Conservation (phyloP, 2,888 invertebrate species). For the Sinhomidia bicolor region DNA sequence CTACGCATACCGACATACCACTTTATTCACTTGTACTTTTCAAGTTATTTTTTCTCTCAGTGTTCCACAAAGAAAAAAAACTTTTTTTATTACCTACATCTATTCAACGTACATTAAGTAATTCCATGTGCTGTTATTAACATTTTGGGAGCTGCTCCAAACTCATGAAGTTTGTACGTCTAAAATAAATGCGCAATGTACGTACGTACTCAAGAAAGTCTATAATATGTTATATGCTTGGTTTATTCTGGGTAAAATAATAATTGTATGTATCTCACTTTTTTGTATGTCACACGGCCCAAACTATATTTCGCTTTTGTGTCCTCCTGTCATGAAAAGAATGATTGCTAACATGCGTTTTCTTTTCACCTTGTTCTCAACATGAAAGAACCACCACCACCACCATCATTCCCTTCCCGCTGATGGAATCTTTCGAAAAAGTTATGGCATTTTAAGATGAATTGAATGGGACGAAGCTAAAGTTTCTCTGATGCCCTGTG, state of each 20-base stretch:
- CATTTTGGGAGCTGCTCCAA: not conserved
- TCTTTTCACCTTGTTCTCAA: slow-evolving; percentile 57
- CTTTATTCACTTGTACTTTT: slow-evolving; percentile 51
- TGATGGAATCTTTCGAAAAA: slow-evolving; percentile 43
- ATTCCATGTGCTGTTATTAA: slow-evolving; percentile 46
- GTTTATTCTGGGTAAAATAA: not conserved
- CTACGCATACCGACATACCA: not conserved
- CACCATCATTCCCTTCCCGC: not conserved
- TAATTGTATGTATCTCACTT: not conserved
- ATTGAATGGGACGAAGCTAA: slow-evolving; percentile 30
- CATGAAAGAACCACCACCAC: slow-evolving; percentile 16
- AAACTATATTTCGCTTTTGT: slow-evolving; percentile 49
- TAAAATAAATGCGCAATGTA: not conserved
- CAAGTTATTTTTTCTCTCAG: slow-evolving; percentile 43
- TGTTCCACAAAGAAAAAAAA: slow-evolving; percentile 30
- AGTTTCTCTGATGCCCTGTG: not conserved
- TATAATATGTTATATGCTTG: no score
- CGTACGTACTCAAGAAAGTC: not conserved
- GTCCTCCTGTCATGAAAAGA: slow-evolving; percentile 59
- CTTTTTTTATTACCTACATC: slow-evolving; percentile 65
- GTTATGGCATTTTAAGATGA: slow-evolving; percentile 50
- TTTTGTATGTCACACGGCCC: slow-evolving; percentile 37
- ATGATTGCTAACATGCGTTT: slow-evolving; percentile 61
- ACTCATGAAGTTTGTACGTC: not conserved
- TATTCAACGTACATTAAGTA: slow-evolving; percentile 43